Conservation (phyloP, 2,888 invertebrate species). For the Malthinus seriepunctatus region DNA sequence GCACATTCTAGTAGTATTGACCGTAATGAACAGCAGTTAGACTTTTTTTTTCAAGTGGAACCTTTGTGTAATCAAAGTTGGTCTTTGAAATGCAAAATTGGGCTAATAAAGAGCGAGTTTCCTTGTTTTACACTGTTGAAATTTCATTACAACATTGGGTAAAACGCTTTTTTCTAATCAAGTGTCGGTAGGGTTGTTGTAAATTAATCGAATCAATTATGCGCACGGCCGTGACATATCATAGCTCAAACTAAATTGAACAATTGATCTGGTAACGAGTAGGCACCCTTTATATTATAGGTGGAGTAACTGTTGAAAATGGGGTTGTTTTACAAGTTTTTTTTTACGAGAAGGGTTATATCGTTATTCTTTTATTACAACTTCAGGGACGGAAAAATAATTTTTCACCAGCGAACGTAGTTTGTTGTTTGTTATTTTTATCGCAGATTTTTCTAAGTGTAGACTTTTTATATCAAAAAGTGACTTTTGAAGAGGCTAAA, state of each 20-base stretch:
- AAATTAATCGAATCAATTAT: constrained; percentile 6
- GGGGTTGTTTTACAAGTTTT: not conserved
- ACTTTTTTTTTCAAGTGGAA: too few relatives aligned
- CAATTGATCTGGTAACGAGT: constrained; percentile 5
- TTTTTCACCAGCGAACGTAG: too few relatives aligned
- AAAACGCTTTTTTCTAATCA: not conserved
- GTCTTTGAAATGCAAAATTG: not conserved
- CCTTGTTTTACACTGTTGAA: not conserved
- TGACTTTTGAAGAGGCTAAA: too few relatives aligned
- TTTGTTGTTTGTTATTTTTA: too few relatives aligned
- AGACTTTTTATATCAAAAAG: too few relatives aligned
- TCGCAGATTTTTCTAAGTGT: too few relatives aligned
- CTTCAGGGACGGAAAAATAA: too few relatives aligned
- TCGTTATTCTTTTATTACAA: too few relatives aligned
- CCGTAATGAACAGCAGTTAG: too few relatives aligned
- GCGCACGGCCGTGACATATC: not conserved
- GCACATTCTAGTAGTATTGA: too few relatives aligned
- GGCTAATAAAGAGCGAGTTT: not conserved
- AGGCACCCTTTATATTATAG: not conserved
- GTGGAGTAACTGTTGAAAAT: not conserved
- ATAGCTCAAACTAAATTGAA: constrained; percentile 2
- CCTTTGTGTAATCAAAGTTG: too few relatives aligned
- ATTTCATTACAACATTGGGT: not conserved
- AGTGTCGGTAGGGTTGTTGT: not conserved
- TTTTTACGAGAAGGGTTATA: too few relatives aligned